These are phyloP conservation scores for Scortum barcoo DNA, from an alignment of 2,113 vertebrate genomes.

Conservation along the genomic window DNA sequence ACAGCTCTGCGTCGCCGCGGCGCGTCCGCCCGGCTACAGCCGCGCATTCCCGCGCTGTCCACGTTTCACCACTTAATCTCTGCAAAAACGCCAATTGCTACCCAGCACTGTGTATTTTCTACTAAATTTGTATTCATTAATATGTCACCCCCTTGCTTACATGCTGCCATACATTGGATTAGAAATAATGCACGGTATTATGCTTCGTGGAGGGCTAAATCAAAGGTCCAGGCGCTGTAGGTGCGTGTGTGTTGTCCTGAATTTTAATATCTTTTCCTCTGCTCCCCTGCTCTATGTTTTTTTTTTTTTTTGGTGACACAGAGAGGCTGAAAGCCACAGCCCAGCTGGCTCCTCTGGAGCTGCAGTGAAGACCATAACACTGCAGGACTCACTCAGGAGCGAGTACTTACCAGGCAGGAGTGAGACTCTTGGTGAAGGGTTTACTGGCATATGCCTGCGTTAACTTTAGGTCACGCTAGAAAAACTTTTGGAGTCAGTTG, in stretches of 20 bases:
- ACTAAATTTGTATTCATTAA: slow-evolving; percentile 3
- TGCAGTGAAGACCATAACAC: slow-evolving; percentile 49
- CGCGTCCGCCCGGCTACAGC: slow-evolving; percentile 2
- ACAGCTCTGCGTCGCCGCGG: slow-evolving; percentile 35
- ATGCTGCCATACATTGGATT: slow-evolving; percentile 2
- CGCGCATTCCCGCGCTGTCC: background rate
- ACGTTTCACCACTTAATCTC: background rate
- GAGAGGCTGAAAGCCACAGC: slow-evolving; percentile 50
- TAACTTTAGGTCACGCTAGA: slow-evolving; percentile 33
- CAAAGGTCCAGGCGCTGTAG: slow-evolving; percentile 28
- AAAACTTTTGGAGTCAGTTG: slow-evolving; percentile 44
- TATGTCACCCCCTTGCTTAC: slow-evolving; percentile 20
- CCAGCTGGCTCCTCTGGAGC: slow-evolving; percentile 57
- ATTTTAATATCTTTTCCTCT: slow-evolving; percentile 50
- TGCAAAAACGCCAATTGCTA: background rate
- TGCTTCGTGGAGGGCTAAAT: slow-evolving; percentile 21
- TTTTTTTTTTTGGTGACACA: slow-evolving; percentile 44
- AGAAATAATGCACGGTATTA: slow-evolving; percentile 16
- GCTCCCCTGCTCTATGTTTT: slow-evolving; percentile 35
- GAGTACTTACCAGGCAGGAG: slow-evolving; percentile 41
- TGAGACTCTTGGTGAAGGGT: slow-evolving; percentile 37
- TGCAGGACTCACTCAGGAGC: slow-evolving; percentile 46
- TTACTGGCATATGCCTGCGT: slow-evolving; percentile 3
- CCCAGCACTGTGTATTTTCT: background rate
- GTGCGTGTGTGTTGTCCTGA: slow-evolving; percentile 34